Evolutionary conservation across 2,113 vertebrate genomes (phyloP), one percentile per base, ranked within the genome.

Genomic region (Stigmatopora argus): DNA sequence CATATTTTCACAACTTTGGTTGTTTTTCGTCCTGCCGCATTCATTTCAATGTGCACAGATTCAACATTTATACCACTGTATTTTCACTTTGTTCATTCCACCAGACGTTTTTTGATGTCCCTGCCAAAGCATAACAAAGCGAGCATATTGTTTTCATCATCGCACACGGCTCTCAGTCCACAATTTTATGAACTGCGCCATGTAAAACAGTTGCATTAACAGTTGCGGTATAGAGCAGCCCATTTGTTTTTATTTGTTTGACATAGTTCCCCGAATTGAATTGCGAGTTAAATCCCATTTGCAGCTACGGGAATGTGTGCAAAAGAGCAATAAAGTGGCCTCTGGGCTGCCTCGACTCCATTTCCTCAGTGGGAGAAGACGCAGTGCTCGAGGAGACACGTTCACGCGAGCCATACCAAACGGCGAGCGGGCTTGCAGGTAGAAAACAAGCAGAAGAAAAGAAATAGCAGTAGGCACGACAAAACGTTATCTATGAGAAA

Each of bases 401-500:
- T 75, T 83, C 72, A 80, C 74, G 69, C 69, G 63, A 74, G 81
- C 77, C 52, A 13, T 66, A 73, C 69, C 72, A 48, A 41, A 45
- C 19, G 21, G 38, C 74, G 47, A n/a, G 71, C 53, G 70, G 41
- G 71, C 70, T 31, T 77, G 72, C 81, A 84, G 84, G 79, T 83
- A 51, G 41, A 38, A 31, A 9, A 61, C 41, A 61, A 61, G 31
- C 15, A 52, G 5, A 17, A 51, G 48, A 3, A 13, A 63, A 59
- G 57, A 68, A 75, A 69, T 12, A 19, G 31, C 45, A 65, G 48
- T 35, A 62, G 15, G 74, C 75, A 75, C 72, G 83, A 73, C 19
- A 4, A 75, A 77, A 79, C 73, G 69, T 83, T 78, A 82, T 79
- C 77, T 45, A 71, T 69, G 77, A 80, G 62, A 53, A 77, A 72